Conservation (phyloP, 1,140 invertebrate genomes). For the Formica exsecta region DNA sequence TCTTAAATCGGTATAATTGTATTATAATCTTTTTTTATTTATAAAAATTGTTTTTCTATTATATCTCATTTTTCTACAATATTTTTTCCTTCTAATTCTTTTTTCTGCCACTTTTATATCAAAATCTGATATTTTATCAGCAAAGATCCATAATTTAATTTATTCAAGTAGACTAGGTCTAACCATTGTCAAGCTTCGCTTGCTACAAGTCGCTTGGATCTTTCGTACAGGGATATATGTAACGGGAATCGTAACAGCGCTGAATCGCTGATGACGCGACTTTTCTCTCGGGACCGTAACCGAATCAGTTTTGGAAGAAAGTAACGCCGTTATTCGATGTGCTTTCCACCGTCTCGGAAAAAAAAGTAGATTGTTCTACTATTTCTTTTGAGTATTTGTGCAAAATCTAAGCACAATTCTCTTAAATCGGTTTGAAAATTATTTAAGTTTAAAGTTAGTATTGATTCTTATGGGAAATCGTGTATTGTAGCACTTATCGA, state of each 20-base stretch:
- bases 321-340: constrained; percentile 3
- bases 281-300: constrained; percentile 21
- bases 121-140: background rate
- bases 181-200: background rate
- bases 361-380: background rate
- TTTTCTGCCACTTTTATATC: background rate
- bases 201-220: background rate
- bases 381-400: no score
- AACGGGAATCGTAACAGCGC: background rate
- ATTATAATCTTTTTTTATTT: background rate
- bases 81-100: background rate
- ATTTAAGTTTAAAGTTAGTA: no score
- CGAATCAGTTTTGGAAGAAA: constrained; percentile 34
- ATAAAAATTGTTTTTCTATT: background rate
- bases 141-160: constrained; percentile 35
- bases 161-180: constrained; percentile 2
- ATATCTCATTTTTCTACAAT: background rate
- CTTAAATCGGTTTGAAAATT: no score
- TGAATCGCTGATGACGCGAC: constrained; percentile 29
- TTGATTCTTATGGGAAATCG: no score
- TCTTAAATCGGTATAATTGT: no score
- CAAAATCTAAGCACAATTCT: no score
- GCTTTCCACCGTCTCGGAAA: background rate
- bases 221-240: background rate
- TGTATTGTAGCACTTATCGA: no score